A percentile compares a stretch with the other conserved stretches of the same genome.
Conservation (phyloP, 1,140 invertebrate species). For the Onthophagus taurus region DNA sequence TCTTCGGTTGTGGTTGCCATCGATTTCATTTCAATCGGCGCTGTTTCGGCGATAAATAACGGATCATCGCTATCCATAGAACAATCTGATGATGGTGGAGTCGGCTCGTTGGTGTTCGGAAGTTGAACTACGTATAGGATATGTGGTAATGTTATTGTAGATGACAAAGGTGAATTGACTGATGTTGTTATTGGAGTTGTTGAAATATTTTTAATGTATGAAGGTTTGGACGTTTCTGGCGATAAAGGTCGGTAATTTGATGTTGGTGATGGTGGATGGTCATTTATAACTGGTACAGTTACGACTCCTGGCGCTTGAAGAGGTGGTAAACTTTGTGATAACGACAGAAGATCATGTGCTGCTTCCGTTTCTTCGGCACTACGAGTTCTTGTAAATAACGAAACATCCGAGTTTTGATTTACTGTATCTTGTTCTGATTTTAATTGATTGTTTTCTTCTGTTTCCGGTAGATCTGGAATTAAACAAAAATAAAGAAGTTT, state of each 20-base stretch:
- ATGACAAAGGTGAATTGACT: constrained; percentile 18
- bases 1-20: constrained; percentile 23
- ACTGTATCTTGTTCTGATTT: too few relatives aligned
- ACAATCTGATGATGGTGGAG: constrained; percentile 61
- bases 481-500: too few relatives aligned
- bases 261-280: constrained; percentile 35
- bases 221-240: constrained; percentile 28
- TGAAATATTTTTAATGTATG: too few relatives aligned
- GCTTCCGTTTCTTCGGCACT: constrained; percentile 75
- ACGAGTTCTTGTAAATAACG: constrained; percentile 44
- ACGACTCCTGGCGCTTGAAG: constrained; percentile 56
- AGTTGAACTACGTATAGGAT: constrained; percentile 35
- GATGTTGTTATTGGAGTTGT: too few relatives aligned
- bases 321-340: constrained; percentile 68
- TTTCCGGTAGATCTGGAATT: too few relatives aligned
- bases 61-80: constrained; percentile 58
- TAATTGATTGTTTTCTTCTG: too few relatives aligned
- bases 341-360: constrained; percentile 73
- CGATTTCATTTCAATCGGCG: neutral
- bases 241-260: constrained; percentile 39
- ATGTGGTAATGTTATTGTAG: constrained; percentile 24
- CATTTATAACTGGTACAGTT: constrained; percentile 24
- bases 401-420: constrained; percentile 12
- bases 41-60: neutral
- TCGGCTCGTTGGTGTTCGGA: constrained; percentile 31